Conservation (phyloP, 2,113 vertebrate species). For the Microtus montanus region DNA sequence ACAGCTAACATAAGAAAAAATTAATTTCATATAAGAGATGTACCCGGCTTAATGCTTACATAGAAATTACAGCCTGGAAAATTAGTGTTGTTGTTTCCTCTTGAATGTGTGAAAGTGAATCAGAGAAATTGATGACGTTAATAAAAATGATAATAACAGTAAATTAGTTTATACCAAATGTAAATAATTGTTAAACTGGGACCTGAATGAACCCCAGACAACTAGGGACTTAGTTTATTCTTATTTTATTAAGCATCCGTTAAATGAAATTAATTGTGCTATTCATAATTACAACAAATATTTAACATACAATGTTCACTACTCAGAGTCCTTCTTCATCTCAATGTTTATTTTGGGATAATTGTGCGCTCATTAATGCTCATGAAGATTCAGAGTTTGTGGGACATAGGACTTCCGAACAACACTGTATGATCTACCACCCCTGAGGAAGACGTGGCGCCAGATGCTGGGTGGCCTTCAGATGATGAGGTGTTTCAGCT, state of each 20-base stretch:
- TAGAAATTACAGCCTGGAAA: slow-evolving; percentile 58
- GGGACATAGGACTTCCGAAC: not conserved
- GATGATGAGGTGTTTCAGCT: not conserved
- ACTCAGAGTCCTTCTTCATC: not conserved
- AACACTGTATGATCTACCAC: too few relatives aligned
- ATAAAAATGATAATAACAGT: slow-evolving; percentile 79
- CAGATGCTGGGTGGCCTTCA: not conserved
- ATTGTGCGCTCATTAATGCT: not conserved
- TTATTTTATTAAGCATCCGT: slow-evolving; percentile 67
- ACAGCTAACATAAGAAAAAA: slow-evolving; percentile 26
- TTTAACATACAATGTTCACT: not conserved
- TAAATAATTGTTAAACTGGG: slow-evolving; percentile 75
- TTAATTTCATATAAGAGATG: not conserved
- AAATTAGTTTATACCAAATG: slow-evolving; percentile 76
- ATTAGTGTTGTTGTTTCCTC: slow-evolving; percentile 64
- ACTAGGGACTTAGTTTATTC: slow-evolving; percentile 64
- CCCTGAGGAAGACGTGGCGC: rapidly evolving
- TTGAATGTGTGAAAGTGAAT: slow-evolving; percentile 67
- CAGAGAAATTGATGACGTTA: slow-evolving; percentile 70
- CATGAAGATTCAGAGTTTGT: not conserved
- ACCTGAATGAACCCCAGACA: slow-evolving; percentile 57
- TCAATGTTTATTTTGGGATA: slow-evolving; percentile 5
- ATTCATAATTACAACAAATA: slow-evolving; percentile 59
- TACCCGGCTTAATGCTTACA: slow-evolving; percentile 23
- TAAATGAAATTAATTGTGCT: slow-evolving; percentile 68